Evolutionary conservation across 2,888 invertebrate genomes (phyloP).

Genomic region (Strigamia crassipes): DNA sequence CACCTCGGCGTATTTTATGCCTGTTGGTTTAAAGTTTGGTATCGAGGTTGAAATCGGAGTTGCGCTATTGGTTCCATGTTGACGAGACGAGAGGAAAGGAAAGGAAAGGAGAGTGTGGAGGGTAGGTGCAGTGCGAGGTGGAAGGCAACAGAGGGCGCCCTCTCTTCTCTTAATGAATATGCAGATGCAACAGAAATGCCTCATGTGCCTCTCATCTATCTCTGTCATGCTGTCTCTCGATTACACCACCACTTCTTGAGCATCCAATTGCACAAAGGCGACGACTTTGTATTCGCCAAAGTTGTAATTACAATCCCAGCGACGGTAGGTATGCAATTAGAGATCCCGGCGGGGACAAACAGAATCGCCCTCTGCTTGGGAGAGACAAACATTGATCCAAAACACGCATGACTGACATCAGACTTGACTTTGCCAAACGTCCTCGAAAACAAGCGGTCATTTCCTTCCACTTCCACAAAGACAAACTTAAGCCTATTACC

Average conservation of each 20-base stretch:
- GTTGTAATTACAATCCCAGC: conserved; percentile 41
- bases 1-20: not conserved
- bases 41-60: conserved; percentile 1
- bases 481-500: conserved; percentile 11
- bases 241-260: conserved; percentile 43
- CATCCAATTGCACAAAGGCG: conserved; percentile 42
- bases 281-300: conserved; percentile 36
- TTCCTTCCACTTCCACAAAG: conserved; percentile 17
- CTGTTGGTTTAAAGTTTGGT: conserved; percentile 19
- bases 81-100: conserved; percentile 5
- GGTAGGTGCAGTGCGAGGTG: not conserved
- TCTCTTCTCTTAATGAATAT: conserved; percentile 46
- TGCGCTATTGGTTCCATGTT: not conserved
- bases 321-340: conserved; percentile 41
- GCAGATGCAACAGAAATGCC: conserved; percentile 46
- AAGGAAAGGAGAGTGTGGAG: not conserved
- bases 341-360: not conserved
- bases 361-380: conserved; percentile 3
- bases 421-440: not conserved
- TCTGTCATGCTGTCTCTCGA: conserved; percentile 45
- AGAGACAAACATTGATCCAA: conserved; percentile 32
- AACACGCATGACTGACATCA: conserved; percentile 45
- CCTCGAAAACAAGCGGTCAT: conserved; percentile 18
- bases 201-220: conserved; percentile 44
- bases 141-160: conserved; percentile 39